Conservation (phyloP, 1,140 invertebrate genomes). For the Neodiprion pinetum region DNA sequence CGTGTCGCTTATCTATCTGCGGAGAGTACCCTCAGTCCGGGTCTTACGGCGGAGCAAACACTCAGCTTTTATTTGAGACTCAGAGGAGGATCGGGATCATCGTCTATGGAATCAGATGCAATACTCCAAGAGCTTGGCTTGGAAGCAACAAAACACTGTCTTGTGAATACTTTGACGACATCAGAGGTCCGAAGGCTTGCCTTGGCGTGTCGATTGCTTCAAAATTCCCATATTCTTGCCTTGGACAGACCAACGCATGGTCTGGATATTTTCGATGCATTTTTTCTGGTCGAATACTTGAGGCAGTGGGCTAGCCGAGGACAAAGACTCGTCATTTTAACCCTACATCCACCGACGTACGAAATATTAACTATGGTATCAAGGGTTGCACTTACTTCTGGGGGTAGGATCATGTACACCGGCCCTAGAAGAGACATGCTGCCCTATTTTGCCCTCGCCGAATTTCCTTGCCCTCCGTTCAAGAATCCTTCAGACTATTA, state of each 20-base stretch:
- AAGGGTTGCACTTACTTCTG: conserved; percentile 84
- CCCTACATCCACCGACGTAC: conserved; percentile 91
- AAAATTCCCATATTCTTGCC: conserved; percentile 83
- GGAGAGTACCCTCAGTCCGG: conserved; percentile 64
- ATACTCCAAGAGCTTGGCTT: conserved; percentile 86
- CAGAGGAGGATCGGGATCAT: conserved; percentile 60
- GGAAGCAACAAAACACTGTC: conserved; percentile 77
- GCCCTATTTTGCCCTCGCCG: conserved; percentile 91
- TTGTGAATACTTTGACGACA: conserved; percentile 74
- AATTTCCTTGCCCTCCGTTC: conserved; percentile 94
- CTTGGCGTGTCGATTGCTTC: conserved; percentile 85
- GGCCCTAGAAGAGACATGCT: conserved; percentile 88
- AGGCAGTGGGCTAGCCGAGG: conserved; percentile 90
- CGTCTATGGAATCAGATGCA: conserved; percentile 52
- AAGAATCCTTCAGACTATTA: conserved; percentile 98
- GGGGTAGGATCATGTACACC: conserved; percentile 89
- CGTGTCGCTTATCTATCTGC: conserved; percentile 55
- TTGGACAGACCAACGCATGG: conserved; percentile 90
- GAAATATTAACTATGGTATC: conserved; percentile 96
- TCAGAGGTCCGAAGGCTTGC: conserved; percentile 86
- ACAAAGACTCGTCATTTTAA: conserved; percentile 85
- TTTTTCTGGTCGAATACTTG: conserved; percentile 93
- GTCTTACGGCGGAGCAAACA: conserved; percentile 84
- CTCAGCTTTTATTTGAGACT: conserved; percentile 81
- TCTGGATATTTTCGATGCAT: conserved; percentile 96